Evolutionary conservation across 2,888 invertebrate species (phyloP).

Genomic region (Dusona sp.): DNA sequence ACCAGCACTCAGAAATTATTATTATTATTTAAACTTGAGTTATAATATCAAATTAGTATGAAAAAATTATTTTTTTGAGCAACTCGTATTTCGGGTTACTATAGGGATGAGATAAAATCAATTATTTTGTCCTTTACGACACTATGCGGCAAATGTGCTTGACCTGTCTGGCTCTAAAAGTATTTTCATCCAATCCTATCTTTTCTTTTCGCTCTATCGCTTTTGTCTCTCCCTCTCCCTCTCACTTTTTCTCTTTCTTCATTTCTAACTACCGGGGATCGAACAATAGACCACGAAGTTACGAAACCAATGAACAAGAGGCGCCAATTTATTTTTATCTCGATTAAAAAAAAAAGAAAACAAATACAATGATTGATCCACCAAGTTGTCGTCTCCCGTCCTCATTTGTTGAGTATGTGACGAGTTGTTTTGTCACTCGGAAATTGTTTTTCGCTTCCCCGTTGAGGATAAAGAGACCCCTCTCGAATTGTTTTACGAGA

Average conservation of each 20-base stretch:
- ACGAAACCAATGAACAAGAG: slow-evolving; percentile 60
- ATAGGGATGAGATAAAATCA: slow-evolving; percentile 9
- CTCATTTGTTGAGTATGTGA: slow-evolving; percentile 42
- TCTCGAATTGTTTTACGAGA: not conserved
- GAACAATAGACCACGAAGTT: slow-evolving; percentile 61
- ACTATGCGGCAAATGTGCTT: slow-evolving; percentile 37
- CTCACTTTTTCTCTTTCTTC: slow-evolving; percentile 13
- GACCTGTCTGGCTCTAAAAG: slow-evolving; percentile 40
- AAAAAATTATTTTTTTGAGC: not conserved
- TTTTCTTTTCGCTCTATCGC: not conserved
- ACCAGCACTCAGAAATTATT: no score
- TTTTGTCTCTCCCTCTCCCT: slow-evolving; percentile 23
- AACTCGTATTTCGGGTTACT: not conserved
- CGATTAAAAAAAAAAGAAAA: slow-evolving; percentile 56
- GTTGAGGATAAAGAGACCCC: not conserved
- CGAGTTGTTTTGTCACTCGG: slow-evolving; percentile 39
- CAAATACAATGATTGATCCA: slow-evolving; percentile 56
- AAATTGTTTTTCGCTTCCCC: slow-evolving; percentile 31
- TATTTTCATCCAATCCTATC: slow-evolving; percentile 47
- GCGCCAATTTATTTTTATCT: slow-evolving; percentile 68
- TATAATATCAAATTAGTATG: not conserved
- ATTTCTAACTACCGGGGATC: slow-evolving; percentile 26
- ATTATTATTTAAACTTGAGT: not conserved
- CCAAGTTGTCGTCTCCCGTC: slow-evolving; percentile 23
- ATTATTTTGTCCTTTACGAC: slow-evolving; percentile 16